A percentile compares a stretch with the other conserved stretches of the same genome.
Evolutionary conservation across 2,888 invertebrate species (phyloP).

Genomic region (Tetropium fuscum): DNA sequence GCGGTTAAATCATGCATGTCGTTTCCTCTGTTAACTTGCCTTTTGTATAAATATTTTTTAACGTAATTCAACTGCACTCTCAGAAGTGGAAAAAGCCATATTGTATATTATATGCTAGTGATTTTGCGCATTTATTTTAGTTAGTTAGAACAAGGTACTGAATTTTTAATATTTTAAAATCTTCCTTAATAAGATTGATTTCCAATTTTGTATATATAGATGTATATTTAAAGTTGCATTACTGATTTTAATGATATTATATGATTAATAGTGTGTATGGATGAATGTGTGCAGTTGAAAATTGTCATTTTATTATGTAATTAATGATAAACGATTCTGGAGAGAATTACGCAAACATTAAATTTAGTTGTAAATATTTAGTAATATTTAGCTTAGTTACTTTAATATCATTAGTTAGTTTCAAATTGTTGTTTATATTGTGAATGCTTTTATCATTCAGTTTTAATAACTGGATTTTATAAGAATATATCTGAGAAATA

Average conservation of each 20-base stretch:
- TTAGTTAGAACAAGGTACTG: slow-evolving; percentile 43
- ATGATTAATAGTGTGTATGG: slow-evolving; percentile 41
- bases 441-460: slow-evolving; percentile 45
- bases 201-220: slow-evolving; percentile 49
- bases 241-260: slow-evolving; percentile 40
- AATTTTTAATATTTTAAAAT: slow-evolving; percentile 43
- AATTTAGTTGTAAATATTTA: slow-evolving; percentile 58
- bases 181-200: slow-evolving; percentile 45
- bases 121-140: slow-evolving; percentile 49
- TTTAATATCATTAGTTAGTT: slow-evolving; percentile 50
- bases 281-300: slow-evolving; percentile 55
- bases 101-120: slow-evolving; percentile 43
- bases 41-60: slow-evolving; percentile 43
- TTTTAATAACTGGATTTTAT: slow-evolving; percentile 41
- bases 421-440: slow-evolving; percentile 52
- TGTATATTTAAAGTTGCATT: slow-evolving; percentile 43
- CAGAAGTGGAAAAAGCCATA: slow-evolving; percentile 48
- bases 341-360: slow-evolving; percentile 41
- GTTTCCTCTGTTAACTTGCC: slow-evolving; percentile 45
- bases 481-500: slow-evolving; percentile 39
- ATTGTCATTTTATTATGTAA: slow-evolving; percentile 42
- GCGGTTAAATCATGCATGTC: slow-evolving; percentile 37
- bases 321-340: slow-evolving; percentile 32
- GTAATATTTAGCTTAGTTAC: slow-evolving; percentile 54
- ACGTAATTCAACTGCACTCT: slow-evolving; percentile 50